These are phyloP conservation scores for Cylindroiulus punctatus DNA, from an alignment of 2,888 invertebrate species.

Conservation along the genomic window DNA sequence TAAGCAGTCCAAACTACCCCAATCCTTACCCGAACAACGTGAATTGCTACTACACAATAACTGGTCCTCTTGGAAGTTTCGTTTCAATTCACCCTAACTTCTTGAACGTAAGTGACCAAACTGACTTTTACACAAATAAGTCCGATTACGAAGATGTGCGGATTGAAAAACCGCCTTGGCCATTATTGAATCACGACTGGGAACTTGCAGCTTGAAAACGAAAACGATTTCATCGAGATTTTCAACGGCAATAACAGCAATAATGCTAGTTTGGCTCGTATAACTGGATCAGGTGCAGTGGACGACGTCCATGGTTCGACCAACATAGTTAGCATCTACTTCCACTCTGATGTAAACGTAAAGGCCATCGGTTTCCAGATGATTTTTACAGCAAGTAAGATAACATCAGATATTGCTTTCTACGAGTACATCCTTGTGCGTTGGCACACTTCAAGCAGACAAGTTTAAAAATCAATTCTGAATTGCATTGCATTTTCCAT, in stretches of 20 bases:
- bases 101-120: neutral
- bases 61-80: neutral
- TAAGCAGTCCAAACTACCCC: neutral
- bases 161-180: no score
- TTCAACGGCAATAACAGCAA: neutral
- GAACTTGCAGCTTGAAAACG: neutral
- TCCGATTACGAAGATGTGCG: no score
- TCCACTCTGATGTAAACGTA: no score
- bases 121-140: no score
- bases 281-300: neutral
- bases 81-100: neutral
- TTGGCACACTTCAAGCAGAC: no score
- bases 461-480: no score
- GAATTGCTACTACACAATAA: neutral
- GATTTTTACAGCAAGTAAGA: conserved; percentile 7
- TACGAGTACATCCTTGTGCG: neutral
- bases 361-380: neutral
- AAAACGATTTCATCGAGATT: neutral
- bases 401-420: neutral
- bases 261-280: neutral
- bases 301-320: neutral
- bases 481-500: no score
- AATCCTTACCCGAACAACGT: neutral
- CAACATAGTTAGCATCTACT: no score
- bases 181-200: no score